phyloP scores from a whole-genome alignment of 2,888 invertebrate species.

The Lasioglossum vierecki region DNA sequence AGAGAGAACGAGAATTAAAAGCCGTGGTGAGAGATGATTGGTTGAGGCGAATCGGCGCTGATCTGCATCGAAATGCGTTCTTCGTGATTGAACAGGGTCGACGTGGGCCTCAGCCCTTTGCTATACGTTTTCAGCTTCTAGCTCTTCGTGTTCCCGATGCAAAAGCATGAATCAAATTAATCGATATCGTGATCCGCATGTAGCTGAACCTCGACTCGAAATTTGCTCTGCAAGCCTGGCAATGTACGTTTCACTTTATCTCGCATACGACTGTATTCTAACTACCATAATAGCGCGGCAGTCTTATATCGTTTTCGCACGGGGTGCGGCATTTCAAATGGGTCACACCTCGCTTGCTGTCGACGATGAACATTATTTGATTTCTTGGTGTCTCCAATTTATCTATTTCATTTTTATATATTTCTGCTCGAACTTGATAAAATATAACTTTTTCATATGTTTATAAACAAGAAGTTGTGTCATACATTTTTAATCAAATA shows the following conservation, averaged over 20 bases:
- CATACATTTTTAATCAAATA: background rate
- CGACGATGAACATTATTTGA: background rate
- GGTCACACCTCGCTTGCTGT: background rate
- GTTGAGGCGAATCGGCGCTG: background rate
- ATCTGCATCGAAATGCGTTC: constrained; percentile 4
- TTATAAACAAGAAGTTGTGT: background rate
- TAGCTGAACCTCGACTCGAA: constrained; percentile 9
- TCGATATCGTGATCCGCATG: constrained; percentile 40
- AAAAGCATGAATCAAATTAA: constrained; percentile 36
- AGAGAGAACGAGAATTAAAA: background rate
- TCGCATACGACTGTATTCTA: background rate
- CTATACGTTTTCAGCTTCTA: constrained; percentile 30
- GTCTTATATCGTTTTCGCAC: background rate
- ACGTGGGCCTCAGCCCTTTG: background rate
- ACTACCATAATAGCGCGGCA: background rate
- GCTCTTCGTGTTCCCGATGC: constrained; percentile 13
- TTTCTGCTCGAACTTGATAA: too few species aligned
- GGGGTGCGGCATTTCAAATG: background rate
- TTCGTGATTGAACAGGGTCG: background rate
- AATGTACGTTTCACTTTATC: constrained; percentile 7
- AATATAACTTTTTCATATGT: too few species aligned
- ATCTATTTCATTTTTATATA: too few species aligned
- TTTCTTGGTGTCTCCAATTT: too few species aligned
- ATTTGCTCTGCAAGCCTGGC: constrained; percentile 35
- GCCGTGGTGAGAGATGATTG: background rate